Conservation (phyloP, 2,113 vertebrate species). For the Ardeotis arabs region DNA sequence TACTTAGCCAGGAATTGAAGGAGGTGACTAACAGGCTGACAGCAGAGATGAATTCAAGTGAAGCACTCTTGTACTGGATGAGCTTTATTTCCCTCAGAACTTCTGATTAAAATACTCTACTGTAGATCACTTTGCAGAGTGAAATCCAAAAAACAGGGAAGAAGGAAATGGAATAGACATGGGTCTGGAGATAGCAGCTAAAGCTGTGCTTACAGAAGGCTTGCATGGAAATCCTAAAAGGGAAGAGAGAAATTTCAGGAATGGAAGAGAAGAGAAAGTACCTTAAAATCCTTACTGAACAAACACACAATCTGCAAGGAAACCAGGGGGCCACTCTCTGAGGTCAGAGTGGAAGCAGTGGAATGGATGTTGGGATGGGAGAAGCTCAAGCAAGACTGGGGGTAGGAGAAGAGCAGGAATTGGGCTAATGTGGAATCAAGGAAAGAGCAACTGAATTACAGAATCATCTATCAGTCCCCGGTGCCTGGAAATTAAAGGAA, state of each 20-base stretch:
- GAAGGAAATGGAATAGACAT: neutral
- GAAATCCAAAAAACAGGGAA: neutral
- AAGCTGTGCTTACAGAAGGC: neutral
- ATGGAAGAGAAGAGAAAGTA: neutral
- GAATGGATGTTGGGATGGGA: neutral
- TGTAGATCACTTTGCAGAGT: neutral
- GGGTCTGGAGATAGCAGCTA: neutral
- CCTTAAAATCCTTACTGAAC: neutral
- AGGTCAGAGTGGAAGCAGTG: neutral
- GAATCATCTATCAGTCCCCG: fast-evolving
- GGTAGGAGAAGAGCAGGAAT: neutral
- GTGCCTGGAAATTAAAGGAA: neutral
- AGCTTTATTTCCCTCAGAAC: neutral
- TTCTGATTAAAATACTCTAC: neutral
- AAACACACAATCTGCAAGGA: neutral
- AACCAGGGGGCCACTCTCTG: neutral
- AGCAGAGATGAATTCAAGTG: neutral
- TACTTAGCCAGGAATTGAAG: neutral
- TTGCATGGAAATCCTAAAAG: neutral
- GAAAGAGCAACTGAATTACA: neutral
- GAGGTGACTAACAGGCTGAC: neutral
- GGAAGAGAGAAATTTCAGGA: neutral
- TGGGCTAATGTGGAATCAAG: neutral
- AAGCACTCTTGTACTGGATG: neutral
- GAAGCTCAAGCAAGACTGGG: neutral